Conservation (phyloP, 2,797 vertebrate species). For the Etheostoma perlongum region DNA sequence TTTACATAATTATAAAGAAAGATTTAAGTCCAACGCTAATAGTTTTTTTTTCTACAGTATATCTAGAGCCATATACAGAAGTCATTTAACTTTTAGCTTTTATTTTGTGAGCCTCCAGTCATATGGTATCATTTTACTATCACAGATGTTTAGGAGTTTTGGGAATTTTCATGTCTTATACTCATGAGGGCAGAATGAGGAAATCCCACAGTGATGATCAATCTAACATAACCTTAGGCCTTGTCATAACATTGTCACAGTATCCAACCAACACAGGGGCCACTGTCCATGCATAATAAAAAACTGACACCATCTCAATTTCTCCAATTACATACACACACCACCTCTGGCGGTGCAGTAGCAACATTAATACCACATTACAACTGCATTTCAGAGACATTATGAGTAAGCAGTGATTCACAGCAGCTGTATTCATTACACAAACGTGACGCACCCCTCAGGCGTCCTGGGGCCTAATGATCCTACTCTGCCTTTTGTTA, state of each 20-base stretch:
- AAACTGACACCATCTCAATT: constrained; percentile 61
- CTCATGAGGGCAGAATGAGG: constrained; percentile 39
- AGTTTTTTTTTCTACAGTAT: neutral
- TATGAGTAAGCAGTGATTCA: constrained; percentile 79
- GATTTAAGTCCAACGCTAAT: constrained; percentile 1
- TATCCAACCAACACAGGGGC: constrained; percentile 53
- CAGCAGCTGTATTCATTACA: constrained; percentile 84
- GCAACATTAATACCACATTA: constrained; percentile 75
- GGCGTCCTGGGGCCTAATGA: constrained; percentile 82
- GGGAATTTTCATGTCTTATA: constrained; percentile 33
- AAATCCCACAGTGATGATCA: constrained; percentile 69
- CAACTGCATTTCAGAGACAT: constrained; percentile 70
- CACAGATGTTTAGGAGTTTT: constrained; percentile 35
- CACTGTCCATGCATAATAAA: constrained; percentile 61
- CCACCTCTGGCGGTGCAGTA: constrained; percentile 68
- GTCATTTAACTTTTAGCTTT: neutral
- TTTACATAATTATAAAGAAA: neutral
- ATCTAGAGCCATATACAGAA: neutral
- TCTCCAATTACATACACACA: constrained; percentile 59
- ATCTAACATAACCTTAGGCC: constrained; percentile 67
- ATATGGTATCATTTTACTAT: constrained; percentile 21
- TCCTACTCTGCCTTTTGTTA: constrained; percentile 84
- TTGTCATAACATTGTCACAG: constrained; percentile 75
- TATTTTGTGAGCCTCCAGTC: constrained; percentile 3
- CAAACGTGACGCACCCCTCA: constrained; percentile 78